These are phyloP conservation scores for Halcyon chelicuti DNA, from an alignment of 2,797 vertebrate species.

Conservation along the genomic window DNA sequence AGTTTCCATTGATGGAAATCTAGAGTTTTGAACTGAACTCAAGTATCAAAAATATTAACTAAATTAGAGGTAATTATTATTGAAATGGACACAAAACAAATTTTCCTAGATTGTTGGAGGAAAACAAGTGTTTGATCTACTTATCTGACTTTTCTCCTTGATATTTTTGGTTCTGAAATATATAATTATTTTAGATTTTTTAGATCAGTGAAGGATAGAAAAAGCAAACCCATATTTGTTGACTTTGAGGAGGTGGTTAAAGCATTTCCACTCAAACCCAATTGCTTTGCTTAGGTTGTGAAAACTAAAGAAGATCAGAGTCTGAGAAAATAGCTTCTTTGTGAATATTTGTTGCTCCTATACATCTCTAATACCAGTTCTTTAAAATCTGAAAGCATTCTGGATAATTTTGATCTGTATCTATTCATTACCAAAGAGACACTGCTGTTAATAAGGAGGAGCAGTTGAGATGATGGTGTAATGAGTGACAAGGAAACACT, in stretches of 20 bases:
- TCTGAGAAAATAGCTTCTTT: background rate
- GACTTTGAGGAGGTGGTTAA: background rate
- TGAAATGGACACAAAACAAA: fast-evolving
- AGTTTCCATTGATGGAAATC: background rate
- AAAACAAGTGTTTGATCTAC: background rate
- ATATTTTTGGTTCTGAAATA: background rate
- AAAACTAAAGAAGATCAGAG: background rate
- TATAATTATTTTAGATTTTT: background rate
- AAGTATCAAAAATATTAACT: background rate
- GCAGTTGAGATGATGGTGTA: background rate
- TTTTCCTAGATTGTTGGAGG: fast-evolving
- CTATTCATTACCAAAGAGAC: background rate
- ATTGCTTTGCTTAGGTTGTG: background rate
- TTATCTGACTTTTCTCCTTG: background rate
- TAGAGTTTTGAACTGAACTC: background rate
- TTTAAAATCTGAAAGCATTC: background rate
- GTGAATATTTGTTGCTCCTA: background rate
- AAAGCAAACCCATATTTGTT: background rate
- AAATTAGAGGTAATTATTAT: background rate
- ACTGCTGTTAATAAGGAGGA: background rate
- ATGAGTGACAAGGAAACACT: background rate
- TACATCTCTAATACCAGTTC: background rate
- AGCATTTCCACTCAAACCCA: background rate
- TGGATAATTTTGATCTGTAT: background rate
- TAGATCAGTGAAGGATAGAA: background rate